Conservation (phyloP, 2,888 invertebrate genomes). For the Cantharis flavilabris region DNA sequence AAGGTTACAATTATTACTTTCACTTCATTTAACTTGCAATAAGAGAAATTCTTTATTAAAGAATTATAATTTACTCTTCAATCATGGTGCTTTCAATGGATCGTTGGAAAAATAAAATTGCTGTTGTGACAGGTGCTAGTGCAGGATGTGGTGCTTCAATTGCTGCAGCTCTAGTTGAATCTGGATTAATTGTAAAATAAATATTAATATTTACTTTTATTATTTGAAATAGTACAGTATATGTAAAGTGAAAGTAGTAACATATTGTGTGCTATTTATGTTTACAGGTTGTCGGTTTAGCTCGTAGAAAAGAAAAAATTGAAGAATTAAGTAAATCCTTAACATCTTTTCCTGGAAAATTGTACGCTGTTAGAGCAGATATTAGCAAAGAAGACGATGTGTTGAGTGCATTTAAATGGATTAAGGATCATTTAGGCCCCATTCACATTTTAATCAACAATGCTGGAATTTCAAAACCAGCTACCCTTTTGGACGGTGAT, state of each 20-base stretch:
- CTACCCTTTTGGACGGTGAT: background rate
- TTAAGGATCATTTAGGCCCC: background rate
- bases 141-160: background rate
- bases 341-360: background rate
- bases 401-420: constrained; percentile 4
- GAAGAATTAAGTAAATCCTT: background rate
- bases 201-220: too few relatives aligned
- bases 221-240: background rate
- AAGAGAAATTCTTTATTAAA: background rate
- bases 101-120: constrained; percentile 6
- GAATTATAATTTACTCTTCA: background rate
- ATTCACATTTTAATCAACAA: constrained; percentile 5
- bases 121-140: constrained; percentile 9
- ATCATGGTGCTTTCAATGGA: constrained; percentile 1
- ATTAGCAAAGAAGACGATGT: constrained; percentile 10
- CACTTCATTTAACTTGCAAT: background rate
- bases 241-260: background rate
- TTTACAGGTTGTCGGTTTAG: constrained; percentile 13
- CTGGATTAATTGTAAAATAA: background rate
- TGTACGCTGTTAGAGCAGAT: constrained; percentile 6
- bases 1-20: background rate
- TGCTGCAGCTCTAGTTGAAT: background rate
- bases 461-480: background rate
- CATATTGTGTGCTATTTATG: too few relatives aligned
- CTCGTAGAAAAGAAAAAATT: constrained; percentile 9